A percentile compares a stretch with the other conserved stretches of the same genome.
Conservation (phyloP, 2,888 invertebrate species). For the Patella depressa region DNA sequence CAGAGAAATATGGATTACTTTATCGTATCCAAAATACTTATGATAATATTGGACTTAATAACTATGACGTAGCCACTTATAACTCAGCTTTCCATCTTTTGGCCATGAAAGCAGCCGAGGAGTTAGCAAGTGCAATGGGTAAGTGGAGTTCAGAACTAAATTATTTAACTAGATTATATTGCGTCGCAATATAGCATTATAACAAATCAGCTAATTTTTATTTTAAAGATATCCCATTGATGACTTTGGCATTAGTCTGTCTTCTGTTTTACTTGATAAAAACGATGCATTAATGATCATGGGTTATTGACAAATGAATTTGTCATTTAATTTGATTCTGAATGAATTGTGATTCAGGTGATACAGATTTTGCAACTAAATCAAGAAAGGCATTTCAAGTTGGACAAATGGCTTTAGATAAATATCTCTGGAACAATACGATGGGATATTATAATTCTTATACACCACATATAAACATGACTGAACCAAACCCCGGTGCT, state of each 20-base stretch:
- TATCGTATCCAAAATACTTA: not conserved
- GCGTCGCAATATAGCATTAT: too few species aligned
- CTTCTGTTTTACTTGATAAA: too few species aligned
- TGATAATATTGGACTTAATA: not conserved
- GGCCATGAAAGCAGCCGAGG: not conserved
- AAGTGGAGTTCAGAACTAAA: not conserved
- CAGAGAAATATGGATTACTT: not conserved
- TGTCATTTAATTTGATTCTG: too few species aligned
- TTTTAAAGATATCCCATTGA: too few species aligned
- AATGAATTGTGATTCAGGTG: not conserved
- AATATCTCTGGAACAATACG: constrained; percentile 1
- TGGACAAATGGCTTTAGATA: not conserved
- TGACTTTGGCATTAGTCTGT: too few species aligned
- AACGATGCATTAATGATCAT: too few species aligned
- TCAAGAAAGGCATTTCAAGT: not conserved
- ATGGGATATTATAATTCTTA: constrained; percentile 6
- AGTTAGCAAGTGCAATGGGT: not conserved
- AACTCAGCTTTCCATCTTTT: not conserved
- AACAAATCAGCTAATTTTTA: too few species aligned
- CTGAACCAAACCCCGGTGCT: not conserved
- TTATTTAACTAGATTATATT: too few species aligned
- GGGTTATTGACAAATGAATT: too few species aligned
- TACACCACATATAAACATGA: not conserved
- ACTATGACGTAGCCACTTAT: not conserved
- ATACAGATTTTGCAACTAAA: not conserved